These are phyloP conservation scores for Corythoichthys intestinalis DNA, from an alignment of 2,113 vertebrate species.

Conservation along the genomic window DNA sequence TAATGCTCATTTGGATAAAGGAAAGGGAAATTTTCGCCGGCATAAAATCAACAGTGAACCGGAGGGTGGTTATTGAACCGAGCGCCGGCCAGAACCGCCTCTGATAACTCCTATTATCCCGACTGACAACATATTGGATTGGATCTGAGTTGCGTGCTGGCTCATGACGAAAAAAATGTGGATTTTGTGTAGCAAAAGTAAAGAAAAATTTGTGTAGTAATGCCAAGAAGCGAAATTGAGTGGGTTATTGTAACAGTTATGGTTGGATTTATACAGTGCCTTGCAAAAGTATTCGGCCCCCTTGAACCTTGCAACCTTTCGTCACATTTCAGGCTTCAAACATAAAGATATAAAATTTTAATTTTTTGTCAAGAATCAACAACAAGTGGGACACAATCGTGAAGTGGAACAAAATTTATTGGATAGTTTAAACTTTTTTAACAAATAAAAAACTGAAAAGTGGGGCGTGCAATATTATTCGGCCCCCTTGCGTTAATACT, in stretches of 20 bases:
- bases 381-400: no score
- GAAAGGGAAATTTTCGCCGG: neutral
- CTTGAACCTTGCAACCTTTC: no score
- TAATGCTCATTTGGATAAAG: constrained; percentile 4
- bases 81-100: neutral
- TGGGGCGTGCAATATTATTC: no score
- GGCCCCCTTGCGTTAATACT: no score
- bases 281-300: no score
- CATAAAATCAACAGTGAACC: neutral
- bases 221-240: neutral
- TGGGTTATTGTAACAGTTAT: neutral
- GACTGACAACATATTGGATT: neutral
- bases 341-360: no score
- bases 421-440: no score
- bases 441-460: no score
- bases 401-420: no score
- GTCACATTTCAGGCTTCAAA: no score
- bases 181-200: neutral
- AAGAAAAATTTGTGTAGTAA: neutral
- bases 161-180: neutral
- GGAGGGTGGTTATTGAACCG: neutral
- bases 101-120: neutral
- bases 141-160: neutral
- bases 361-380: no score
- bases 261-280: neutral